Base-by-base conservation (phyloP, 2,797 vertebrate species). In the Parambassis ranga region DNA sequence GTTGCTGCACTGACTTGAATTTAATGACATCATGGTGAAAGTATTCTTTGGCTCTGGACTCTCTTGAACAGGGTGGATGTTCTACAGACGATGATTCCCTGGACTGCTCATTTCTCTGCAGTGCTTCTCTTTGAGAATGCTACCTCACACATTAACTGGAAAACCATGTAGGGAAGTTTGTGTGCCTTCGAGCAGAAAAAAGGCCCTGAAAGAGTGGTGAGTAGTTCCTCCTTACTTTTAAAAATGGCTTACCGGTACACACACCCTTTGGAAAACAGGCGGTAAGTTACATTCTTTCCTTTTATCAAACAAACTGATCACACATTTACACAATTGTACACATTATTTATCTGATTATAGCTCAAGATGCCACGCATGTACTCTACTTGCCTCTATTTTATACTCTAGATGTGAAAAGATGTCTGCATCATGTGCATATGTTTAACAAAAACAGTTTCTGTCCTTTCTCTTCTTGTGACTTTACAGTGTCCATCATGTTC, bases 401-500 rank as follows among this genome's bases (percentile, higher is more conserved):
- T 19, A 19, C 24, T 49, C 10, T 38, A 15, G 6, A 19, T 50
- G 30, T 38, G 16, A 6, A 10, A 10, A 10, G 2, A 42, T 15
- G 4, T 39, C 43, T 62, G 3, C 16, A 15, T 33, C 10, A 33
- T 53, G 6, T 35, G n/a, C 24, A 38, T 30, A 20, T n/a, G n/a
- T 37, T 5, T 15, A 10, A 11, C 19, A 7, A 41, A 11, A 71
- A 59, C 42, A 24, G 1, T 27, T 13, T 14, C 10, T 49, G 20
- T 30, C 33, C 44, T 5, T 42, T 32, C 6, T 53, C 28, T 36
- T 60, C n/a, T 65, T 31, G 30, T 72, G 24, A 44, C 65, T 76
- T 52, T 61, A 28, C 84, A 95, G 94, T 82, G 84, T 22, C 73
- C 37, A 52, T 74, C 86, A 93, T 96, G 94, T 88, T 94, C 77